Evolutionary conservation across 2,113 vertebrate genomes (phyloP), one percentile per base, ranked within the genome.

Genomic region (Paradoxurus hermaphroditus): DNA sequence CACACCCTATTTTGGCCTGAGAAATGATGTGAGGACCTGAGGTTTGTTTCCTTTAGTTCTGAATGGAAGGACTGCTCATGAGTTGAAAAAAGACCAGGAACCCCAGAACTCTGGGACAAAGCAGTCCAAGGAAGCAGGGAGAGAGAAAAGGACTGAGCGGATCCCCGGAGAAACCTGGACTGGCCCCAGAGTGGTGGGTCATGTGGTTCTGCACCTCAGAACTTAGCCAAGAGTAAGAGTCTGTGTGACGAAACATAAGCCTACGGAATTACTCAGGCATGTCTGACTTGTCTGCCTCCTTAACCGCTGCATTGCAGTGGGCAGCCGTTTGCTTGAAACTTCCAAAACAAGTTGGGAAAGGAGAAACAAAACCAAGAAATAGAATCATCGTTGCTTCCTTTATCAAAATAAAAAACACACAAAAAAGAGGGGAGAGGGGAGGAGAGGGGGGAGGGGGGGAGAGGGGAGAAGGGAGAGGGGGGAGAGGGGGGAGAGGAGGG

Each of bases 321-420:
- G 34, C 1, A 63, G 63, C 67, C 59, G 79, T 23, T 53, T 25
- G 25, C 81, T 90, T 91, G 73, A 87, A 92, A 49, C 34, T 93
- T 84, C 8, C 34, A 18, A 89, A 94, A 89, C 1, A 10, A 23
- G 34, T 7, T 68, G 31, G 56, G 62, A 73, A 92, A 88, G 18
- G 9, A 75, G 39, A 96, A 97, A 94, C 5, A 23, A 95, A 96
- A 95, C 90, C 65, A 84, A 82, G 65, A 72, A 83, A 68, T 15
- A n/a, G 46, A 41, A 90, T 67, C 51, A 78, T 63, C 14, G 10
- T 15, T 81, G 25, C 34, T 56, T 93, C 53, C 53, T 59, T 73
- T n/a, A 72, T 23, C 1, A 3, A 63, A 62, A 56, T n/a, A n/a
- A n/a, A n/a, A n/a, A n/a, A n/a, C n/a, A n/a, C n/a, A n/a, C n/a